Conservation (phyloP, 2,113 vertebrate genomes). For the Emydura subglobosa region DNA sequence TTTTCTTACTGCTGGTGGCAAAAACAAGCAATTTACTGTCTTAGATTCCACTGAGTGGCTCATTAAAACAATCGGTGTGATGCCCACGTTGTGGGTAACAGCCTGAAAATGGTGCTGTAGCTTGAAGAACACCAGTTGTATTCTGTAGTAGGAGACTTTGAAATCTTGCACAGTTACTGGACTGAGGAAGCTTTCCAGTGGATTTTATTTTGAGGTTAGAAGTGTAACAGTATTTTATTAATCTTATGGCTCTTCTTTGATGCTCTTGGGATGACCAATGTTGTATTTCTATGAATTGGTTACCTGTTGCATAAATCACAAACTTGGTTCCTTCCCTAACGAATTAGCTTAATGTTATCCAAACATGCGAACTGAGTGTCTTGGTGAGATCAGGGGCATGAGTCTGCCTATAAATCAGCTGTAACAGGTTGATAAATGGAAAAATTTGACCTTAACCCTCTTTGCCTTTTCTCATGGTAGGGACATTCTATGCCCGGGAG, state of each 20-base stretch:
- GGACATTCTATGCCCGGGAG: constrained; percentile 93
- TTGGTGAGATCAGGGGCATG: background rate
- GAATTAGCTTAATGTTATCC: background rate
- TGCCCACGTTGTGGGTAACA: too few relatives aligned
- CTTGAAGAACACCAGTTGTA: background rate
- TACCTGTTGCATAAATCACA: background rate
- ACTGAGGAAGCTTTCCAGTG: background rate
- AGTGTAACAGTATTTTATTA: background rate
- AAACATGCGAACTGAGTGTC: accelerated
- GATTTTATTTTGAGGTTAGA: background rate
- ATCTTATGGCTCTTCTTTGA: constrained; percentile 43
- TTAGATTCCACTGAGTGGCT: background rate
- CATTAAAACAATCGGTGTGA: background rate
- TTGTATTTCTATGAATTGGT: background rate
- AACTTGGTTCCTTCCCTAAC: background rate
- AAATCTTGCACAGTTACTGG: background rate
- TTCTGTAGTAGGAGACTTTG: background rate
- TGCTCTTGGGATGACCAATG: background rate
- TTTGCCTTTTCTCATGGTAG: constrained; percentile 70
- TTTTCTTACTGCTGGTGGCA: background rate
- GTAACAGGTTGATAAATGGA: constrained; percentile 2
- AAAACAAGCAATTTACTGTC: background rate
- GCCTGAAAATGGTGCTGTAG: background rate
- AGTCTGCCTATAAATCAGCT: background rate
- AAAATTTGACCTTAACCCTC: background rate